Base-by-base conservation (phyloP, 1,140 invertebrate species). In the Drosophila arizonae region DNA sequence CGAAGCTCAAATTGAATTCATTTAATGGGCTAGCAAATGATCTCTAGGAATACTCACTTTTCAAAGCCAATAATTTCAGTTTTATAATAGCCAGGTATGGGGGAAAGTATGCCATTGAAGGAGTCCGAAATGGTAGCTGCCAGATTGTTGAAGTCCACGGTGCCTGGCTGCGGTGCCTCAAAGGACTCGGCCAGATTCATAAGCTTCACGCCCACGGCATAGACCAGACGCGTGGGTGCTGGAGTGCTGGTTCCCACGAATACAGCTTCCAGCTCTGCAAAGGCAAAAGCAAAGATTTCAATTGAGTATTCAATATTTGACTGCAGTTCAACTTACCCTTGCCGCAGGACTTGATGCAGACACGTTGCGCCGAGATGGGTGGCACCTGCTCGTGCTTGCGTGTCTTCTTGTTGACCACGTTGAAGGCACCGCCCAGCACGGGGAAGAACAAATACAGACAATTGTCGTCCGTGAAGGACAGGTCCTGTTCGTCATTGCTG, bases 391-490 rank as follows among this genome's bases (percentile, higher is more conserved):
- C 93, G 90, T 99, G 98, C 80, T 97, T 97, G 57, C 94, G 93
- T 43, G 97, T 97, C 79, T 96, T 96, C 91, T 97, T 98, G 90
- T 95, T 97, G 10, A 96, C 95, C 13, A 95, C 92, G 91, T 98
- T 95, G 91, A 96, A 97, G 4, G 92, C 93, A 4, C 97, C 97
- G 8, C 97, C 97, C 89, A 95, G 95, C 0, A 96, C 94, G 1
- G 96, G 96, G 93, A 97, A 98, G 94, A 98, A 95, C 90, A 98
- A 94, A 92, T 97, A 98, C 3, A 96, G 92, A 90, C 97, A 98
- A 54, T 95, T 93, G 6, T 95, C 94, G 78, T 97, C 95, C 0
- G 95, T 95, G 91, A 98, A 97, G 28, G 95, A 95, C 33, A 97
- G 92, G 91, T 98, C 97, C 93, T 94, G 95, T n/a, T 91, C 90